Conservation (phyloP, 92 coral and sea anemone species). For the Porites divaricata region DNA sequence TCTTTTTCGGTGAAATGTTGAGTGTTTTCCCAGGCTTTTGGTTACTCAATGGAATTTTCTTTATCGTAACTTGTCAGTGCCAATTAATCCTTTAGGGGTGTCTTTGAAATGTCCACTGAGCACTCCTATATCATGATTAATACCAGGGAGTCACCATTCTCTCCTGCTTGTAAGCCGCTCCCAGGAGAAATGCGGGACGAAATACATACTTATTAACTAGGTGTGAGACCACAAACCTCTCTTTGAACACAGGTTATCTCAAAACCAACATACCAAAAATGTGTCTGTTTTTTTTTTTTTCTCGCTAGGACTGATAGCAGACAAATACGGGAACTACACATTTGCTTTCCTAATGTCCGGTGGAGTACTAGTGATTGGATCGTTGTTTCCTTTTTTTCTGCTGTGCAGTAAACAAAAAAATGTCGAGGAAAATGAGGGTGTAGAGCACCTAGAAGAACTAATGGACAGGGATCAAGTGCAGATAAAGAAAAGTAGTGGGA, state of each 20-base stretch:
- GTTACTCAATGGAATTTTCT: too few species aligned
- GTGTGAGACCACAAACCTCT: too few species aligned
- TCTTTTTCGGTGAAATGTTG: too few species aligned
- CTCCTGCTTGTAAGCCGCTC: too few species aligned
- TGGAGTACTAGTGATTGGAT: conserved; percentile 15
- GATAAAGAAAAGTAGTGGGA: neutral
- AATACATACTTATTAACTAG: too few species aligned
- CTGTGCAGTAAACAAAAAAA: neutral
- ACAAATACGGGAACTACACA: conserved; percentile 27
- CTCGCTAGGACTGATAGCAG: conserved; percentile 33
- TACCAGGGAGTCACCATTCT: too few species aligned
- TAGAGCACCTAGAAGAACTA: conserved; percentile 28
- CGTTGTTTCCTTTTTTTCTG: conserved; percentile 28
- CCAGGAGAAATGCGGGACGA: too few species aligned
- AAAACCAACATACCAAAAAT: neutral
- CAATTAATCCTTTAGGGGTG: too few species aligned
- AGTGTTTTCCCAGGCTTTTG: too few species aligned
- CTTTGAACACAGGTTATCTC: neutral
- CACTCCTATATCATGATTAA: too few species aligned
- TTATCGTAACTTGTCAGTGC: too few species aligned
- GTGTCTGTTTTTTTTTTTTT: neutral
- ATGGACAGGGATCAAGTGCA: conserved; percentile 28
- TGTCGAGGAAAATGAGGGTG: neutral
- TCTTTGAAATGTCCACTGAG: too few species aligned
- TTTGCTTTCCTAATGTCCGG: conserved; percentile 35